Base-by-base conservation (phyloP, 2,113 vertebrate species). In the Notiomystis cincta region DNA sequence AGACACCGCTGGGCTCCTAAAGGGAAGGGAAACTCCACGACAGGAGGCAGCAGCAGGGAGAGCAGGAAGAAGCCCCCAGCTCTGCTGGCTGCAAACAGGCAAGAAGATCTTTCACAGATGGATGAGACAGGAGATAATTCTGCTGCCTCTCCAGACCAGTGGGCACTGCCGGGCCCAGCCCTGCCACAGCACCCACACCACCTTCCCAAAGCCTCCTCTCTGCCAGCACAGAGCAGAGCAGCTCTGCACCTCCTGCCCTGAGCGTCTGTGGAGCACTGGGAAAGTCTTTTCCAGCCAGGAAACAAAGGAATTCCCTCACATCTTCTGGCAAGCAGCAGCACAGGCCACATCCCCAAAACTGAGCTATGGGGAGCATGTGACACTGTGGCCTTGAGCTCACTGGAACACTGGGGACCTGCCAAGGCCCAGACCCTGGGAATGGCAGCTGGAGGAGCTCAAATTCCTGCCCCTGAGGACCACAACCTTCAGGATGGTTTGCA, bases 261-360 rank as follows among this genome's bases (percentile, higher is more conserved):
- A 33, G 70, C 50, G 37, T 21, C 81, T 38, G 30, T 13, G 69
- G 48, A 84, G 91, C 77, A 16, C 5, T 22, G 28, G 77, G 58
- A 81, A 37, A 77, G 60, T 6, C 58, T 51, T 65, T 44, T 15
- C 89, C n/a, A 70, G 89, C 10, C 95, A 87, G 82, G 48, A 78
- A 69, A 92, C 45, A 61, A 65, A 40, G 94, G 67, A 64, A 80
- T 60, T 71, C 83, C 71, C 71, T 76, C 75, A 7, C 19, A 53
- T 79, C 62, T 71, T 11, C 61, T 72, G 48, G 81, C 47, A 24
- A 37, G 82, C 89, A 40, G 50, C 58, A 81, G 89, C 70, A n/a
- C 13, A 53, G 67, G 76, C 44, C 83, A 62, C 71, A 3, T 31
- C 37, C 23, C 24, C 10, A 50, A 30, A 61, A 24, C 15, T 1